phyloP scores from a whole-genome alignment of 2,797 vertebrate species.

The Macrochelys suwanniensis region DNA sequence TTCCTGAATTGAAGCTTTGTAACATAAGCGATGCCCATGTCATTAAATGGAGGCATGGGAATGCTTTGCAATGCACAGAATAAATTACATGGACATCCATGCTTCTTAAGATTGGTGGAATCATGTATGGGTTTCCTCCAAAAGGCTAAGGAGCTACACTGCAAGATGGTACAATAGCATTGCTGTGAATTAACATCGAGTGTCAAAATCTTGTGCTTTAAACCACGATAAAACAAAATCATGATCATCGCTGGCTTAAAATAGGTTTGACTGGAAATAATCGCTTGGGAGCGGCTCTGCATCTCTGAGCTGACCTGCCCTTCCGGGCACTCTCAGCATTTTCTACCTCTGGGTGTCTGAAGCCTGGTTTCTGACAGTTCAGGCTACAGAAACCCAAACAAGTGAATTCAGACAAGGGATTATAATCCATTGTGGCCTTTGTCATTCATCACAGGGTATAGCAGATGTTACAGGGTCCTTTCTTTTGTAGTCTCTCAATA shows the following conservation, averaged over 20 bases:
- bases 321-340: neutral
- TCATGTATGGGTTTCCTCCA: neutral
- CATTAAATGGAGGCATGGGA: neutral
- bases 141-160: neutral
- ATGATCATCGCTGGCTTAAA: neutral
- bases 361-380: neutral
- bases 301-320: neutral
- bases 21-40: neutral
- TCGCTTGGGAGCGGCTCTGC: neutral
- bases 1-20: neutral
- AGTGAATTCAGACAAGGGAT: neutral
- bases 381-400: neutral
- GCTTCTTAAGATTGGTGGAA: neutral
- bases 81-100: neutral
- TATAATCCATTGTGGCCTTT: neutral
- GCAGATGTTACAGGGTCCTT: neutral
- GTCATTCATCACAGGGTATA: neutral
- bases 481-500: neutral
- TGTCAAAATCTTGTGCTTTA: neutral
- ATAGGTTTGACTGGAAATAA: neutral
- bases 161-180: neutral
- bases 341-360: neutral
- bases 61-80: neutral
- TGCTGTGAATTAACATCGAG: neutral
- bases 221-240: neutral